Conservation (phyloP, 1,140 invertebrate species). For the Zaprionus gabonicus region DNA sequence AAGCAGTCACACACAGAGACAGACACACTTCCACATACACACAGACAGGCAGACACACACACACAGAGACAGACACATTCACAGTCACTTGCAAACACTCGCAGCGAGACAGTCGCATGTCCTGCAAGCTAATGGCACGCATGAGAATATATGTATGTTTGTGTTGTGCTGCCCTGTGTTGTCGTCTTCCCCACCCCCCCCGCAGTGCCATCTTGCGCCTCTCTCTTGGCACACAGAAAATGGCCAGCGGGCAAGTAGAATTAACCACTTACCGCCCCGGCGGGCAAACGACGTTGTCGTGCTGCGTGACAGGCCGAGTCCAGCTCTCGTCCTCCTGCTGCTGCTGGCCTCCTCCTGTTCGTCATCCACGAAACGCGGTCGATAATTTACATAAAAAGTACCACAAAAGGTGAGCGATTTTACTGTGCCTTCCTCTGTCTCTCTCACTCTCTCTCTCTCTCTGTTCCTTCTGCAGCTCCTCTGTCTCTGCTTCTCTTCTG, state of each 20-base stretch:
- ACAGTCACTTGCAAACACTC: neutral
- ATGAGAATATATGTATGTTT: slow-evolving; percentile 59
- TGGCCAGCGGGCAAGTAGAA: slow-evolving; percentile 75
- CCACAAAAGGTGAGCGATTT: slow-evolving; percentile 41
- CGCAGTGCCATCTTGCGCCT: neutral
- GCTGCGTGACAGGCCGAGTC: slow-evolving; percentile 53
- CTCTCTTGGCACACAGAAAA: slow-evolving; percentile 45
- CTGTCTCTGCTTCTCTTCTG: too few species aligned
- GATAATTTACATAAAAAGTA: slow-evolving; percentile 78
- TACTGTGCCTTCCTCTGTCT: neutral
- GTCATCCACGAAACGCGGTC: slow-evolving; percentile 60
- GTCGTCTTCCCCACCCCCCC: neutral
- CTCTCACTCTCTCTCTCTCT: neutral
- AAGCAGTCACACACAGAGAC: slow-evolving; percentile 12
- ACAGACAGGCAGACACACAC: neutral
- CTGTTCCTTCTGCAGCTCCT: neutral
- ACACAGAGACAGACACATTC: slow-evolving; percentile 4
- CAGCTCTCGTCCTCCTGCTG: slow-evolving; percentile 6
- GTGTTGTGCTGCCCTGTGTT: slow-evolving; percentile 22
- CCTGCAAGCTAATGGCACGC: slow-evolving; percentile 72
- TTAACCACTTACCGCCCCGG: slow-evolving; percentile 76
- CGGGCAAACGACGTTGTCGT: slow-evolving; percentile 34
- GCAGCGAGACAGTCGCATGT: slow-evolving; percentile 38
- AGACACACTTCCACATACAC: neutral
- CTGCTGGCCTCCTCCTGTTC: neutral